Percentiles rank a stretch among this genome's conserved stretches.
Evolutionary conservation across 2,797 vertebrate genomes (phyloP).

Genomic region (Toxotes lorentzi): DNA sequence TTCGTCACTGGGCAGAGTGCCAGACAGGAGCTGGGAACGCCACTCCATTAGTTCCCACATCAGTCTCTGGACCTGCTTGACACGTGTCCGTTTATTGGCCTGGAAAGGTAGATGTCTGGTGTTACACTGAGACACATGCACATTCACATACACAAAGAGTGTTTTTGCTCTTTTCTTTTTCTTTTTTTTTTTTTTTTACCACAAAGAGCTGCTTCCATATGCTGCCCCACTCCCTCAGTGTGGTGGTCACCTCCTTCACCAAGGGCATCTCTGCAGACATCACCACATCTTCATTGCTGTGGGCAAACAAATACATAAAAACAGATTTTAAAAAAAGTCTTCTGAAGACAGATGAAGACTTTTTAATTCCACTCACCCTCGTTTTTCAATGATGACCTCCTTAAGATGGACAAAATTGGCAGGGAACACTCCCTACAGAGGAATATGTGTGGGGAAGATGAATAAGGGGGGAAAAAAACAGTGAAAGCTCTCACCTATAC

Average conservation of each 20-base stretch:
- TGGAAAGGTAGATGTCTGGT: slow-evolving; percentile 61
- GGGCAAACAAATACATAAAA: neutral
- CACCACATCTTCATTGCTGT: slow-evolving; percentile 88
- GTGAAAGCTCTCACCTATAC: neutral
- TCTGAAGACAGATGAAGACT: neutral
- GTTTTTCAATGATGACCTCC: slow-evolving; percentile 89
- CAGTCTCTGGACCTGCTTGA: slow-evolving; percentile 92
- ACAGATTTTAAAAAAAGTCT: neutral
- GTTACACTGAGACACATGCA: slow-evolving; percentile 18
- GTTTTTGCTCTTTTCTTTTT: neutral
- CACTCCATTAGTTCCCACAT: slow-evolving; percentile 99
- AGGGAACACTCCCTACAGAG: slow-evolving; percentile 92
- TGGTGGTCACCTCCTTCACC: slow-evolving; percentile 97
- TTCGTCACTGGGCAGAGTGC: slow-evolving; percentile 96
- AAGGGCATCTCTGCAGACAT: slow-evolving; percentile 92
- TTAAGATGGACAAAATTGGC: slow-evolving; percentile 92
- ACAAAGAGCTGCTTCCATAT: slow-evolving; percentile 98
- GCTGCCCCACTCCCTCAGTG: slow-evolving; percentile 96
- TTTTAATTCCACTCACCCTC: slow-evolving; percentile 85
- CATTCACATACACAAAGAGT: neutral
- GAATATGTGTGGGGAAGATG: neutral
- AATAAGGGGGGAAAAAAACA: neutral
- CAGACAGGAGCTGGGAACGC: slow-evolving; percentile 97
- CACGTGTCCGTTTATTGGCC: slow-evolving; percentile 87
- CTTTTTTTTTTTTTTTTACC: slow-evolving; percentile 81